phyloP scores from a whole-genome alignment of 2,888 invertebrate genomes.

The Candidula unifasciata region DNA sequence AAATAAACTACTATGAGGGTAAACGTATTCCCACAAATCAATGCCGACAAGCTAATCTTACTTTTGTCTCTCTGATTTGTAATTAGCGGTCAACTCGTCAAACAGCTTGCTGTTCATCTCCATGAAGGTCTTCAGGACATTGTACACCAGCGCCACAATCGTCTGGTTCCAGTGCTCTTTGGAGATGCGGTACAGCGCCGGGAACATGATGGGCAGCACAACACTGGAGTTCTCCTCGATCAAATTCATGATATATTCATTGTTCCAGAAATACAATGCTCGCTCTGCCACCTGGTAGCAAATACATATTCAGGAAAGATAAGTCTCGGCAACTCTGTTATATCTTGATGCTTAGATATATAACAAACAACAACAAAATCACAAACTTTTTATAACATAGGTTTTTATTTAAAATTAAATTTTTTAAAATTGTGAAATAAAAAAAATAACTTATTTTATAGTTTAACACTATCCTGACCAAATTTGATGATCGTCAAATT shows the following conservation, averaged over 20 bases:
- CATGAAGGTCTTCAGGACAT: slow-evolving; percentile 91
- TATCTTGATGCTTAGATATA: no score
- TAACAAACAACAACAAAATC: no score
- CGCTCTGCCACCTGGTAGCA: slow-evolving; percentile 85
- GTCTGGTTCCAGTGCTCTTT: slow-evolving; percentile 93
- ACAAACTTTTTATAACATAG: no score
- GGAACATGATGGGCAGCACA: slow-evolving; percentile 90
- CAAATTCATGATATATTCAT: slow-evolving; percentile 89
- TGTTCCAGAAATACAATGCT: slow-evolving; percentile 90
- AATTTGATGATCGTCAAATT: no score
- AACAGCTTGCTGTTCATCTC: slow-evolving; percentile 91
- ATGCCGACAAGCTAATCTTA: slow-evolving; percentile 59
- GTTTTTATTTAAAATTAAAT: no score
- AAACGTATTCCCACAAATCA: no score
- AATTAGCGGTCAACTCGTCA: slow-evolving; percentile 94
- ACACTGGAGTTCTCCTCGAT: slow-evolving; percentile 87
- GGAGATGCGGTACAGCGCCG: slow-evolving; percentile 86
- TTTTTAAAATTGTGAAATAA: no score
- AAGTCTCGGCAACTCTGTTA: no score
- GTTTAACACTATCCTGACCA: no score
- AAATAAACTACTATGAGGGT: no score
- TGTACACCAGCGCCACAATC: slow-evolving; percentile 90
- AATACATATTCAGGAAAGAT: neutral
- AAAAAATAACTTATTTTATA: no score
- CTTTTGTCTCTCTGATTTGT: slow-evolving; percentile 81